These are phyloP conservation scores for Aelia acuminata DNA, from an alignment of 2,888 invertebrate species.

Conservation along the genomic window DNA sequence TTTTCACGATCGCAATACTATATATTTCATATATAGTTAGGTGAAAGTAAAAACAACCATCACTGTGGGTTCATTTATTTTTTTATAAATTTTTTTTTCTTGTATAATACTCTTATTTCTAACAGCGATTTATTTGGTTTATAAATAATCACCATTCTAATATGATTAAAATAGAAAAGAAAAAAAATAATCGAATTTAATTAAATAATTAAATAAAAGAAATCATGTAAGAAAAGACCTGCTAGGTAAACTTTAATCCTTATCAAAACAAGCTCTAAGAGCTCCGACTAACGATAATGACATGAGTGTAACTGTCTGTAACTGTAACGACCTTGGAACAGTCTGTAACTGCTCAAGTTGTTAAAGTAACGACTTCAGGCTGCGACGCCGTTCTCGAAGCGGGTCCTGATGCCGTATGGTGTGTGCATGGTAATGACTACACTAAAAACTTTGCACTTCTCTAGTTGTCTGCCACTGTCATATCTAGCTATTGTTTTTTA, in stretches of 20 bases:
- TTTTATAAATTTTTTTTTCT: too few relatives aligned
- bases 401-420: slow-evolving; percentile 6
- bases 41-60: too few relatives aligned
- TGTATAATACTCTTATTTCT: too few relatives aligned
- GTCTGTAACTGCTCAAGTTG: slow-evolving; percentile 18
- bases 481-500: background rate
- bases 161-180: too few relatives aligned
- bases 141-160: too few relatives aligned
- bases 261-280: slow-evolving; percentile 23
- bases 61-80: too few relatives aligned
- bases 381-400: background rate
- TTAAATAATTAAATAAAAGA: background rate
- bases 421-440: background rate
- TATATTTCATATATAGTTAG: too few relatives aligned
- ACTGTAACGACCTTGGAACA: slow-evolving; percentile 21
- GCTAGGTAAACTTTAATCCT: background rate
- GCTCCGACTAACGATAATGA: background rate
- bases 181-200: background rate
- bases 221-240: background rate
- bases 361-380: slow-evolving; percentile 12
- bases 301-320: background rate
- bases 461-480: background rate
- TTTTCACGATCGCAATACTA: too few relatives aligned
- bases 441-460: slow-evolving; percentile 1
- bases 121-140: too few relatives aligned